Evolutionary conservation across 1,140 invertebrate genomes (phyloP), one percentile per base, ranked within the genome.

Genomic region (Calephelis nemesis): DNA sequence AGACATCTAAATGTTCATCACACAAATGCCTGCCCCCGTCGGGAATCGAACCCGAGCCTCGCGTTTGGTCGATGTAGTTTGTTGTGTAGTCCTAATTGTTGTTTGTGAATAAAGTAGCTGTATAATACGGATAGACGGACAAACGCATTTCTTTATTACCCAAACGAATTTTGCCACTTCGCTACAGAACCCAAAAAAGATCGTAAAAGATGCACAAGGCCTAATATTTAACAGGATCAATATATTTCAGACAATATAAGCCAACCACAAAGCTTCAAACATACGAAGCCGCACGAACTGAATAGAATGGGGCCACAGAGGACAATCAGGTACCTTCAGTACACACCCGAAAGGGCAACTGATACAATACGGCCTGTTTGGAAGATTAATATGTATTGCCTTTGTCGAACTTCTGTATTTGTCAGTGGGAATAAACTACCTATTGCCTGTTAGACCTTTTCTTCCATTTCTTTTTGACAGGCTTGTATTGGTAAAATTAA

Each of bases 281-380:
- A 65, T 49, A 50, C 65, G 52, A 11, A 66, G 40, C 64, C 67
- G 50, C 50, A 70, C 65, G 58, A 64, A 70, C 67, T 76, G 63
- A 72, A 72, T 74, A 47, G 50, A 74, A 74, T 74, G 63, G 68
- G 60, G 47, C 67, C 74, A 65, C 65, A 65, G 73, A 69, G 66
- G 47, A 52, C 68, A 67, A 72, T 76, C 68, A 65, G 70, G 69
- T 62, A 64, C 49, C 62, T 63, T 47, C 66, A 71, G 71, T 48
- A 67, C 63, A 58, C 50, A 60, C 49, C 72, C 72, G 58, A 68
- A 67, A 52, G 69, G 67, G 72, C 52, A 64, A 50, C 69, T 63
- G 58, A 69, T 67, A 70, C 62, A 70, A 74, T 71, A 67, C 54
- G 54, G 66, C 19, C 47, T 54, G 47, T 58, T 63, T 13, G 50